These are phyloP conservation scores for Drosophila elegans DNA, from an alignment of 1,140 invertebrate species.

Conservation along the genomic window DNA sequence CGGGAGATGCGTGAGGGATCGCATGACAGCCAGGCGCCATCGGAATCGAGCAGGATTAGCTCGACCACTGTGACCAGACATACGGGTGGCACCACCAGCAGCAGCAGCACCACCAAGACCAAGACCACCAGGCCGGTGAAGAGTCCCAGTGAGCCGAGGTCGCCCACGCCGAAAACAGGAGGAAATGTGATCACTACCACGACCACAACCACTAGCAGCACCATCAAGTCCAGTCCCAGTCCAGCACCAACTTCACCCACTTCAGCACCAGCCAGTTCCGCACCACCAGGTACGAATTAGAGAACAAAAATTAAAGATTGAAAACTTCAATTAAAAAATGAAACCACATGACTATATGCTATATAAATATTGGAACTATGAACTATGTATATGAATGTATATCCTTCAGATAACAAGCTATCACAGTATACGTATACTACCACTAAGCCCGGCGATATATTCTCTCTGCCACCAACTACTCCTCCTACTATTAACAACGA, in stretches of 20 bases:
- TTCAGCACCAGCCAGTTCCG: conserved; percentile 19
- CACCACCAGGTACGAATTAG: conserved; percentile 79
- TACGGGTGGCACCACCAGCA: conserved; percentile 28
- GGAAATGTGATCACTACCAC: conserved; percentile 47
- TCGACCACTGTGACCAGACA: conserved; percentile 72
- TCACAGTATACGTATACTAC: conserved; percentile 83
- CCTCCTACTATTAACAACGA: conserved; percentile 81
- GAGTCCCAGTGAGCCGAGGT: conserved; percentile 65
- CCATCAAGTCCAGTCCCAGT: conserved; percentile 17
- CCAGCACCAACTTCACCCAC: conserved; percentile 11
- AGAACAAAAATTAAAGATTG: conserved; percentile 32
- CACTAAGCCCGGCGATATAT: conserved; percentile 82
- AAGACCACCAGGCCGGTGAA: conserved; percentile 52
- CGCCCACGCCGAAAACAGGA: conserved; percentile 45
- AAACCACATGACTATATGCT: conserved; percentile 36
- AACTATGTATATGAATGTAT: conserved; percentile 83
- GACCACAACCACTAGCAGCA: conserved; percentile 35
- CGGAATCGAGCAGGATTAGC: conserved; percentile 77
- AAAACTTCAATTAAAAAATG: conserved; percentile 13
- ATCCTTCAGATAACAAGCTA: conserved; percentile 80
- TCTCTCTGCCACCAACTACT: conserved; percentile 81
- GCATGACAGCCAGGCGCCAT: conserved; percentile 76
- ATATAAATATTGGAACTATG: conserved; percentile 54
- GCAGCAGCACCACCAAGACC: conserved; percentile 51
- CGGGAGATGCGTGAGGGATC: conserved; percentile 74